Percentiles rank a stretch among this genome's conserved stretches.
Conservation (phyloP, 2,113 vertebrate species). For the Cyanoderma ruficeps region DNA sequence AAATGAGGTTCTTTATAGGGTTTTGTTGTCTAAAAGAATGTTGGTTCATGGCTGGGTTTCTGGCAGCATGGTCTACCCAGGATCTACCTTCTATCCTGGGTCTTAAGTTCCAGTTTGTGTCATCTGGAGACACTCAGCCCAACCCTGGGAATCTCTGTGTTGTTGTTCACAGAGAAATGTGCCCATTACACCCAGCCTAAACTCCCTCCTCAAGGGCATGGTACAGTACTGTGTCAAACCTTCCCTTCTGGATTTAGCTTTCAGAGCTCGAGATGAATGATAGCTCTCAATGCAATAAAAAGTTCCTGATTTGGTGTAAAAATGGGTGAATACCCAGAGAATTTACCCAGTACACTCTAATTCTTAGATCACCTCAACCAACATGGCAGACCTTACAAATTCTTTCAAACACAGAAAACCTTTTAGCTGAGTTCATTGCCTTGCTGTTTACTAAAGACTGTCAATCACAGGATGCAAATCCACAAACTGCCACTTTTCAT, state of each 20-base stretch:
- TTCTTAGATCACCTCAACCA: neutral
- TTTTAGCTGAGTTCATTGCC: neutral
- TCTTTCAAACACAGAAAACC: neutral
- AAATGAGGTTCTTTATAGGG: neutral
- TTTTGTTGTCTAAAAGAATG: neutral
- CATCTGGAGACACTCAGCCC: neutral
- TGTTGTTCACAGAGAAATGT: neutral
- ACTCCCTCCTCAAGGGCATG: neutral
- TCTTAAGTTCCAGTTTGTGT: neutral
- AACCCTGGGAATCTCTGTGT: neutral
- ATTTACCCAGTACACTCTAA: neutral
- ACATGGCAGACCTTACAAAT: neutral
- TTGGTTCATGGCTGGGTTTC: neutral
- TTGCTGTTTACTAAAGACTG: neutral
- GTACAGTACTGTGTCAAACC: rapidly evolving
- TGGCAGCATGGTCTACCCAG: neutral
- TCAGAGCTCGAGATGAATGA: neutral
- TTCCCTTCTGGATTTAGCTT: neutral
- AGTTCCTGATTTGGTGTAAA: neutral
- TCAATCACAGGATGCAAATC: neutral
- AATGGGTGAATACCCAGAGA: neutral
- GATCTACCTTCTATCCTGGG: too few relatives aligned
- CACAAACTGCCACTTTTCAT: neutral
- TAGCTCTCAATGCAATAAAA: neutral
- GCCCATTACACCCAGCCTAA: rapidly evolving